Base-by-base conservation (phyloP, 2,888 invertebrate species). In the Punctoribates punctum region DNA sequence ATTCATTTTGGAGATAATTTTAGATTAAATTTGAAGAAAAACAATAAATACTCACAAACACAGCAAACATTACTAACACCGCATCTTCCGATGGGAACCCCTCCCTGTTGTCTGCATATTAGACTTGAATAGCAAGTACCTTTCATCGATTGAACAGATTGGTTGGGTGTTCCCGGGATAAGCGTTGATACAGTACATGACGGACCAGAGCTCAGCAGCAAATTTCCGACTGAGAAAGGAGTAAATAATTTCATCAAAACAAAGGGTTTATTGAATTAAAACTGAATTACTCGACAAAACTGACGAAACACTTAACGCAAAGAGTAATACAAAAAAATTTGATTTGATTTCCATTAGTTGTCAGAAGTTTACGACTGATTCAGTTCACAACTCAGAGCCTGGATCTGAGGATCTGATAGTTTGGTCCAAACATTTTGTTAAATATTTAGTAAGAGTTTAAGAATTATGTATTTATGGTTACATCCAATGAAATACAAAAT, bases 21-120 rank as follows among this genome's bases (percentile, higher is more conserved):
- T 20, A 1, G 5, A 51, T 5, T 17, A 51, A 51, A 25, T n/a
- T 25, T 29, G 25, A 27, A 29, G 4, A 60, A 17, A 29, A 48
- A 13, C 38, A 5, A 34, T 48, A 70, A 20, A 54, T 57, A 80
- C 80, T 80, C 27, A 80, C 80, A 80, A 60, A 80, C 79, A 72
- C 80, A 80, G 67, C 80, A 80, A 2, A 80, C 80, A 76, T 79
- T 79, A 48, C 77, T 77, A 0, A 77, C 76, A 62, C 76, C 77
- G 73, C 80, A 80, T 60, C 77, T 74, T 0, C 80, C 80, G 75
- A 80, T 80, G 11, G 80, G 79, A 1, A 80, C 79, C 3, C 80
- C 80, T 23, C 79, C 79, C 11, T 78, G 57, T 34, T 78, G 77
- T 8, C 79, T 70, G 73, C 80, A 80, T 15, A 77, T 77, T 3